phyloP scores from a whole-genome alignment of 2,797 vertebrate species.

The Cynopterus sphinx region DNA sequence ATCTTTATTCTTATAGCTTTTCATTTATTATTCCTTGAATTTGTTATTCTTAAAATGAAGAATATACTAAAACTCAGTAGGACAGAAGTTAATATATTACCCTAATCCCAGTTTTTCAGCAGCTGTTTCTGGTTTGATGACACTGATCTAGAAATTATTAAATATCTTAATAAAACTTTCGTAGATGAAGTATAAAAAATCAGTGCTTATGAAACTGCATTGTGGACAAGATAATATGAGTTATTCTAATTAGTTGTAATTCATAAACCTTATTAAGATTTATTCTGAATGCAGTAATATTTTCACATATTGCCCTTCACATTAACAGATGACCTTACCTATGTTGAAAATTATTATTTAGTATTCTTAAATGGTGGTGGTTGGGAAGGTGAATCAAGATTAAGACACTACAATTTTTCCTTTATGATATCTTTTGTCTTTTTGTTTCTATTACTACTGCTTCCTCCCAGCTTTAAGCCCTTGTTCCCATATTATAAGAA shows the following conservation, averaged over 20 bases:
- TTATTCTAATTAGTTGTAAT: slow-evolving; percentile 21
- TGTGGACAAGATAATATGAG: background rate
- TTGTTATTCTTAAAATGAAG: background rate
- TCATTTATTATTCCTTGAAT: background rate
- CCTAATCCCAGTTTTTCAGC: background rate
- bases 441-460: background rate
- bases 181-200: background rate
- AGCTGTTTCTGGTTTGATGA: background rate
- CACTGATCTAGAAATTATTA: slow-evolving; percentile 27
- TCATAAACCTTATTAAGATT: background rate
- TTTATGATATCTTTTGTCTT: background rate
- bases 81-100: background rate
- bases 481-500: background rate
- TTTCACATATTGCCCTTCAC: background rate
- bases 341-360: slow-evolving; percentile 39
- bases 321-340: background rate
- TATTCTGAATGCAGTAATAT: background rate
- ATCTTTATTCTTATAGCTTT: background rate
- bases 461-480: background rate
- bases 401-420: background rate
- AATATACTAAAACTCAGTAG: slow-evolving; percentile 28
- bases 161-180: slow-evolving; percentile 22
- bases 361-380: background rate
- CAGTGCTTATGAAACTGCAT: background rate
- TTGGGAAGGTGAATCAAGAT: background rate